Conservation (phyloP, 2,797 vertebrate genomes). For the Manis pentadactyla region DNA sequence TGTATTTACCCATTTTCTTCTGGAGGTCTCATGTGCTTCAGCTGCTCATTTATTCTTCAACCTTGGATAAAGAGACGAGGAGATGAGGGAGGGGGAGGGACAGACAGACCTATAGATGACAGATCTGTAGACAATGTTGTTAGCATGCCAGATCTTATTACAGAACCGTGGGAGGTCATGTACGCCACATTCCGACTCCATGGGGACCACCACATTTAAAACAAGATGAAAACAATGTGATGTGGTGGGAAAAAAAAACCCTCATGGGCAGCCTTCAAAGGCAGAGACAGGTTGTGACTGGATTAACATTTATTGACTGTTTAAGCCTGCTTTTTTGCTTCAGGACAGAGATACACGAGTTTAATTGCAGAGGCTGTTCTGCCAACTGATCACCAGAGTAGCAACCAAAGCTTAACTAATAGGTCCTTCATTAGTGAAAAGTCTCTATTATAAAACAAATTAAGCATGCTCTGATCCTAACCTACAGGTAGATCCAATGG, state of each 20-base stretch:
- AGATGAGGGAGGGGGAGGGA: constrained; percentile 69
- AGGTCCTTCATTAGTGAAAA: constrained; percentile 99
- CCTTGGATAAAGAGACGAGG: constrained; percentile 75
- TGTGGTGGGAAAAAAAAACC: constrained; percentile 89
- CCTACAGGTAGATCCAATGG: constrained; percentile 96
- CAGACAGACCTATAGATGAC: constrained; percentile 85
- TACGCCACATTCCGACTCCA: constrained; percentile 89
- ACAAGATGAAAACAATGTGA: constrained; percentile 93
- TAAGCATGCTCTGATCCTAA: constrained; percentile 98
- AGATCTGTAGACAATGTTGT: constrained; percentile 91
- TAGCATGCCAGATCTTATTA: constrained; percentile 95
- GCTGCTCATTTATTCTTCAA: constrained; percentile 65
- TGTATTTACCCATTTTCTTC: constrained; percentile 64
- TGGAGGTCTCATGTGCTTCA: constrained; percentile 35
- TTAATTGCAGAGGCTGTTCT: constrained; percentile 98
- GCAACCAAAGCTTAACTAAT: constrained; percentile 99
- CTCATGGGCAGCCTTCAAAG: constrained; percentile 98
- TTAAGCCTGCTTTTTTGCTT: constrained; percentile 95
- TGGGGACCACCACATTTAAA: constrained; percentile 93
- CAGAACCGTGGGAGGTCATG: constrained; percentile 91
- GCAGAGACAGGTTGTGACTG: constrained; percentile 96
- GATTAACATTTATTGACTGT: constrained; percentile 99
- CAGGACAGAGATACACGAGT: constrained; percentile 96
- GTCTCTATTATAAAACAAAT: constrained; percentile 99
- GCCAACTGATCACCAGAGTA: constrained; percentile 98